phyloP scores from a whole-genome alignment of 2,888 invertebrate species.

The Oxyteleia sp. region DNA sequence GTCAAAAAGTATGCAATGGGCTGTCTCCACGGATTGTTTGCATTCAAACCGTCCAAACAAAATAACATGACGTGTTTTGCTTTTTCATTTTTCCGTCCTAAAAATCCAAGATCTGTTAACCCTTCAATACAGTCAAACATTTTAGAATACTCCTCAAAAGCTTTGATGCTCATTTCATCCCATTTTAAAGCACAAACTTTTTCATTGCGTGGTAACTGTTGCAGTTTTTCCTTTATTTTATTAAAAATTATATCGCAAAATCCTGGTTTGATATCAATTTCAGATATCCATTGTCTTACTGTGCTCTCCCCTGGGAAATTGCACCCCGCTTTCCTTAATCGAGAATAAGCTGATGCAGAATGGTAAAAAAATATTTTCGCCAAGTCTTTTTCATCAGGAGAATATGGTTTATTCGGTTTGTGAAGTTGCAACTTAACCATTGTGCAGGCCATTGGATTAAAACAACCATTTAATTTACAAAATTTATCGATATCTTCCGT shows the following conservation, averaged over 20 bases:
- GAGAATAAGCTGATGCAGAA: slow-evolving; percentile 41
- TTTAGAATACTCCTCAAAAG: slow-evolving; percentile 43
- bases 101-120: slow-evolving; percentile 56
- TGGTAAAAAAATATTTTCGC: slow-evolving; percentile 56
- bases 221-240: slow-evolving; percentile 3
- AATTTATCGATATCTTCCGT: too few species aligned
- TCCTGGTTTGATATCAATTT: slow-evolving; percentile 56
- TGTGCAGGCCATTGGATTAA: too few species aligned
- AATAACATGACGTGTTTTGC: slow-evolving; percentile 55
- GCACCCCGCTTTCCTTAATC: slow-evolving; percentile 48
- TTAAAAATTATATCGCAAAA: slow-evolving; percentile 38
- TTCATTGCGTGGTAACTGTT: not conserved
- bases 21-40: slow-evolving; percentile 64
- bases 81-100: slow-evolving; percentile 45
- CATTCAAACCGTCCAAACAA: slow-evolving; percentile 59
- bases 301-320: slow-evolving; percentile 54
- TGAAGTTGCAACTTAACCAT: too few species aligned
- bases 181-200: slow-evolving; percentile 44
- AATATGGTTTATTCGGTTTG: too few species aligned
- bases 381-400: too few species aligned
- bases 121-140: slow-evolving; percentile 62
- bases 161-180: slow-evolving; percentile 62
- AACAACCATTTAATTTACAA: too few species aligned
- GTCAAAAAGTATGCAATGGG: slow-evolving; percentile 52
- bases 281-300: slow-evolving; percentile 63